phyloP scores from a whole-genome alignment of 1,140 invertebrate genomes.

The Bombyx mori region DNA sequence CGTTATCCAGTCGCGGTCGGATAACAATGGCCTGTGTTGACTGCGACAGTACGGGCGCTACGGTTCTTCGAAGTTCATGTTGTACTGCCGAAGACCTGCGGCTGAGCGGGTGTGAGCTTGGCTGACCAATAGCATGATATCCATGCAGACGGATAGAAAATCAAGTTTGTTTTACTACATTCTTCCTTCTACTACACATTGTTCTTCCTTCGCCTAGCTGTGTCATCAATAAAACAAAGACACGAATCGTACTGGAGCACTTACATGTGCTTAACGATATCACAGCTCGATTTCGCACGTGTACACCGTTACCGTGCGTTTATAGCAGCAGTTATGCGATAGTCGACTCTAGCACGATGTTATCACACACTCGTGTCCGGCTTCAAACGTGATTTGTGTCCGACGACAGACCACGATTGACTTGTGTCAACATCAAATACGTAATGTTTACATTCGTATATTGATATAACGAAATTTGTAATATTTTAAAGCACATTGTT shows the following conservation, averaged over 20 bases:
- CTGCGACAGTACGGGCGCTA: too few relatives aligned
- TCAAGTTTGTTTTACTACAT: too few relatives aligned
- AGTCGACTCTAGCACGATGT: slow-evolving; percentile 1
- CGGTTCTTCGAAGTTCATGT: too few relatives aligned
- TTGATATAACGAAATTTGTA: background rate
- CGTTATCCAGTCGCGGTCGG: too few relatives aligned
- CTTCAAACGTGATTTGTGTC: slow-evolving; percentile 5
- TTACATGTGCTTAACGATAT: background rate
- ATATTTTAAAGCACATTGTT: background rate
- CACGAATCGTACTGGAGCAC: background rate
- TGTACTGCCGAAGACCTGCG: too few relatives aligned
- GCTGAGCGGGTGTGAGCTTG: too few relatives aligned
- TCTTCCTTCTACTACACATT: too few relatives aligned
- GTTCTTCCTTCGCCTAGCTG: too few relatives aligned
- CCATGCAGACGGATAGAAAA: too few relatives aligned
- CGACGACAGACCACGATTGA: background rate
- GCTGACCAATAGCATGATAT: too few relatives aligned
- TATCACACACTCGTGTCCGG: slow-evolving; percentile 7
- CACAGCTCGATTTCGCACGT: background rate
- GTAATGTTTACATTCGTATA: background rate
- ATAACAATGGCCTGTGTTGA: too few relatives aligned
- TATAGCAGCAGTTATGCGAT: background rate
- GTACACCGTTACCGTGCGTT: slow-evolving; percentile 3
- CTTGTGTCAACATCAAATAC: background rate
- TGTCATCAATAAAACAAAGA: too few relatives aligned